phyloP scores from a whole-genome alignment of 2,888 invertebrate genomes.

The Parthenolecanium corni region DNA sequence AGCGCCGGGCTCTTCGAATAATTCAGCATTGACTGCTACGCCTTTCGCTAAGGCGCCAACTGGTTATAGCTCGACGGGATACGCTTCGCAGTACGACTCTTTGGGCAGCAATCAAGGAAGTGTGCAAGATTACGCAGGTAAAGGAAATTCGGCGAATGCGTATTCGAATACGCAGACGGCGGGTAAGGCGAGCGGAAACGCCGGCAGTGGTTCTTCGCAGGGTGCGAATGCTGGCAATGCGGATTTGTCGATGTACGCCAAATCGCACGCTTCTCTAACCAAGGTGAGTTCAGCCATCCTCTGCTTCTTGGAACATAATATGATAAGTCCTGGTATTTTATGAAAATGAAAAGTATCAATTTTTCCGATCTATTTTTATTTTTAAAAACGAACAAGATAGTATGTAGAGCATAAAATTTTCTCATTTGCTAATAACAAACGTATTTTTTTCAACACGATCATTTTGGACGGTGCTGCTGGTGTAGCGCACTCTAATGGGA shows the following conservation, averaged over 20 bases:
- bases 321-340: no score
- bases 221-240: slow-evolving; percentile 7
- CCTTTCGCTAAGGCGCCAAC: slow-evolving; percentile 21
- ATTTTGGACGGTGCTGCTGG: no score
- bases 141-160: slow-evolving; percentile 7
- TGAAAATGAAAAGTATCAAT: no score
- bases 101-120: slow-evolving; percentile 13
- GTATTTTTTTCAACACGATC: no score
- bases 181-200: slow-evolving; percentile 4
- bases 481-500: no score
- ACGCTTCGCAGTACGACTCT: slow-evolving; percentile 24
- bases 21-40: slow-evolving; percentile 10
- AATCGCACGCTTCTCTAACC: slow-evolving; percentile 19
- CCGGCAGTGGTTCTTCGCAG: slow-evolving; percentile 13
- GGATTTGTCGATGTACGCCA: slow-evolving; percentile 26
- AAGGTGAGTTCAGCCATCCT: slow-evolving; percentile 11
- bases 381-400: no score
- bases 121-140: slow-evolving; percentile 14
- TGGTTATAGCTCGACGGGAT: slow-evolving; percentile 23
- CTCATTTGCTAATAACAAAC: no score
- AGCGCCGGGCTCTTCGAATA: slow-evolving; percentile 11
- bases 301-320: no score
- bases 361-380: no score
- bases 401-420: no score
- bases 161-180: slow-evolving; percentile 3